A percentile compares a stretch with the other conserved stretches of the same genome.
phyloP scores from a whole-genome alignment of 2,888 invertebrate species.

The Mimumesa dahlbomi region DNA sequence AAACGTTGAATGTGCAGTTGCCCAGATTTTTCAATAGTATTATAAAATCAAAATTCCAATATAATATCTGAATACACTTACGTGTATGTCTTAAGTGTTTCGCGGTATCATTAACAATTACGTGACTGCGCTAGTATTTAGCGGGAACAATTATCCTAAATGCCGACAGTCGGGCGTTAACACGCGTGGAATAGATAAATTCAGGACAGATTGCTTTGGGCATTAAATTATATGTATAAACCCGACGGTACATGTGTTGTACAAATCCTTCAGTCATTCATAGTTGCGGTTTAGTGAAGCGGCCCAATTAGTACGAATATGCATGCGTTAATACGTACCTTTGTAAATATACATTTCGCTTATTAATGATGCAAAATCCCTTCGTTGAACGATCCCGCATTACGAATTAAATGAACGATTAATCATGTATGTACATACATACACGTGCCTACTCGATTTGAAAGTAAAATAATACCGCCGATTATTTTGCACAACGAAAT shows the following conservation, averaged over 20 bases:
- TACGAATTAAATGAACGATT: conserved; percentile 11
- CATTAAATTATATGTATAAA: conserved; percentile 4
- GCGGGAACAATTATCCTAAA: not conserved
- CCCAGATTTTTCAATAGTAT: too few species aligned
- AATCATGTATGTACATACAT: not conserved
- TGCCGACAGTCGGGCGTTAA: not conserved
- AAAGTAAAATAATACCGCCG: not conserved
- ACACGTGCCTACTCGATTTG: not conserved
- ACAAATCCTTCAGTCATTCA: conserved; percentile 31
- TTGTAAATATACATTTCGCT: conserved; percentile 24
- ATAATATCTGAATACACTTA: too few species aligned
- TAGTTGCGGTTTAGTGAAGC: conserved; percentile 20
- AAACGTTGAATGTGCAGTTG: too few species aligned
- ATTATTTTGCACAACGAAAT: not conserved
- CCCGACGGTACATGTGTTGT: conserved; percentile 5
- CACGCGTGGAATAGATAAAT: too few species aligned
- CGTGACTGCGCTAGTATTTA: too few species aligned
- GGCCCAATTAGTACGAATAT: conserved; percentile 31
- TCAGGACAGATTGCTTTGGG: not conserved
- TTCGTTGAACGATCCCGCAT: conserved; percentile 9
- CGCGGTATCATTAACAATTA: too few species aligned
- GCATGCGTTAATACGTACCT: conserved; percentile 18
- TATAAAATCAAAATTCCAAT: too few species aligned
- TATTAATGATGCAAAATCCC: conserved; percentile 34
- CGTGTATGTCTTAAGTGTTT: too few species aligned